A percentile compares a stretch with the other conserved stretches of the same genome.
These are phyloP conservation scores for Drosophila mulleri DNA, from an alignment of 2,888 invertebrate genomes.

Conservation along the genomic window DNA sequence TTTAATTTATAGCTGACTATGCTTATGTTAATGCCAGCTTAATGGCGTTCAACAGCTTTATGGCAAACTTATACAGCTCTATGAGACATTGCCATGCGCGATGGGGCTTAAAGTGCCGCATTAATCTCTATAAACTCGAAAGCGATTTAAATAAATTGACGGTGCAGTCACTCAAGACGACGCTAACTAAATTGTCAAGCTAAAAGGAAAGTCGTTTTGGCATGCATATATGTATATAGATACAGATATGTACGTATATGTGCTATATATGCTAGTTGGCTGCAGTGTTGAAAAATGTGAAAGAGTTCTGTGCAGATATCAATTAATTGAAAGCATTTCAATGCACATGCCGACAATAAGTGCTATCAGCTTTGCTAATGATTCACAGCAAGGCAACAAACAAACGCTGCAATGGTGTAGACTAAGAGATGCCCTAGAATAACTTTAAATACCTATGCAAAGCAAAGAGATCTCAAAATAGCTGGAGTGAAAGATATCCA, in stretches of 20 bases:
- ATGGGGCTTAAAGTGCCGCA: slow-evolving; percentile 43
- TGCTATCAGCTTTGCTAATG: slow-evolving; percentile 60
- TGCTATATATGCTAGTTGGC: background rate
- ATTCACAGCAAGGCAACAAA: slow-evolving; percentile 21
- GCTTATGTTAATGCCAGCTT: slow-evolving; percentile 62
- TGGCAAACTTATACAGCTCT: slow-evolving; percentile 69
- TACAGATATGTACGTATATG: background rate
- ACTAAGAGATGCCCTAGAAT: slow-evolving; percentile 8
- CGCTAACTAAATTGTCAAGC: slow-evolving; percentile 22
- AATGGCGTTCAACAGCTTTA: slow-evolving; percentile 66
- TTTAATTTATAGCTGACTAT: slow-evolving; percentile 65
- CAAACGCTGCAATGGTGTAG: background rate
- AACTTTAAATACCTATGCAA: background rate
- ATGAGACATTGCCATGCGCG: slow-evolving; percentile 49
- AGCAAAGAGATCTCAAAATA: too few relatives aligned
- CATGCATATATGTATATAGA: background rate
- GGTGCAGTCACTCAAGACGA: slow-evolving; percentile 9
- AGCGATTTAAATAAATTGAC: slow-evolving; percentile 68
- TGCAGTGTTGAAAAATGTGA: background rate
- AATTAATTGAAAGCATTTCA: slow-evolving; percentile 58
- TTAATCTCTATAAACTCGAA: slow-evolving; percentile 47
- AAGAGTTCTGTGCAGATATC: slow-evolving; percentile 35
- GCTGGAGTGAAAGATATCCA: background rate
- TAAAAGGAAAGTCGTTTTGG: background rate
- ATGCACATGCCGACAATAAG: slow-evolving; percentile 49